These are phyloP conservation scores for Drosophila miranda DNA, from an alignment of 1,140 invertebrate genomes.

Conservation along the genomic window DNA sequence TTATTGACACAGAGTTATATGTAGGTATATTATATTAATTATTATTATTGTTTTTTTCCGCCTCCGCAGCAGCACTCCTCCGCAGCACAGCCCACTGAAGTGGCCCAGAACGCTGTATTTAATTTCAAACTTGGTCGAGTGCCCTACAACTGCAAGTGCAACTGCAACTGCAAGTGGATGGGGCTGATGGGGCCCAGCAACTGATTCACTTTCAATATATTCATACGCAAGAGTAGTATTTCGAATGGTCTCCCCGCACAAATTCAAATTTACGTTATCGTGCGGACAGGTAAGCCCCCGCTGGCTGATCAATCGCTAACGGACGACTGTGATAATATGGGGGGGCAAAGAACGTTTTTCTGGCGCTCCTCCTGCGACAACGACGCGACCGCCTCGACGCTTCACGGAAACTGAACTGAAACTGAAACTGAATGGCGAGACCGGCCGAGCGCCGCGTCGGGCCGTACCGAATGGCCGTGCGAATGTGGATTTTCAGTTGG, in stretches of 20 bases:
- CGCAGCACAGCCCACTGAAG: not conserved
- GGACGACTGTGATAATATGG: conserved; percentile 4
- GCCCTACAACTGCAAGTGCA: conserved; percentile 4
- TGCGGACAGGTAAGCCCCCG: conserved; percentile 20
- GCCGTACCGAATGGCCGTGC: conserved; percentile 9
- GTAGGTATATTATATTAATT: conserved; percentile 5
- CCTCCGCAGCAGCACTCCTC: not conserved
- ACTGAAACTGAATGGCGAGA: conserved; percentile 3
- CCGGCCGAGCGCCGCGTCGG: not conserved
- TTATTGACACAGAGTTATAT: conserved; percentile 35
- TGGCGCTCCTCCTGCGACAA: not conserved
- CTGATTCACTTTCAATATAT: conserved; percentile 13
- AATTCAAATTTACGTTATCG: conserved; percentile 39
- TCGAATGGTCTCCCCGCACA: not conserved
- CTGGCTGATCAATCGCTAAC: conserved; percentile 40
- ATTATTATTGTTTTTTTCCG: not conserved
- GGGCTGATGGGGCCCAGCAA: not conserved
- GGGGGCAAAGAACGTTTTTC: conserved; percentile 17
- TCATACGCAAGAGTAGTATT: not conserved
- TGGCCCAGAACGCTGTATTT: conserved; percentile 7
- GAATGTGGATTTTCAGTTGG: conserved; percentile 7
- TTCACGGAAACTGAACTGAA: conserved; percentile 41
- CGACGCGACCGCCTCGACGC: conserved; percentile 34
- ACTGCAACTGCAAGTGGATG: too few species aligned
- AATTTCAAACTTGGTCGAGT: conserved; percentile 5